Evolutionary conservation across 2,113 vertebrate genomes (phyloP), one percentile per base, ranked within the genome.

Genomic region (Prinia subflava): DNA sequence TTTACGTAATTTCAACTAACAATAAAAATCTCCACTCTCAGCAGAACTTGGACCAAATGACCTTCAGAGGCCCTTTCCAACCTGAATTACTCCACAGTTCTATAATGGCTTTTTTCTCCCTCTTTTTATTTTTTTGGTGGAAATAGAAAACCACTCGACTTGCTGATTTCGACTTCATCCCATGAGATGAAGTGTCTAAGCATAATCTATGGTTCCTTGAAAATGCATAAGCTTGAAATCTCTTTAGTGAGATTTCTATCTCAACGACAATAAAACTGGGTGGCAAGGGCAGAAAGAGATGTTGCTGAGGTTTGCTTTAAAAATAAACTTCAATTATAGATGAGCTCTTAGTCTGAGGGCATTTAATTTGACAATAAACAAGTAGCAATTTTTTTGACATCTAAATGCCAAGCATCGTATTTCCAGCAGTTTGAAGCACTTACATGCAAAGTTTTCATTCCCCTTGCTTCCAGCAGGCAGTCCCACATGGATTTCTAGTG

Each of bases 321-420:
- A 91, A 89, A 47, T 49, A 71, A 96, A 76, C 35, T 83, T 94
- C 49, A 85, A 94, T 90, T 83, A 93, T 80, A 67, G 41, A 95
- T 92, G 78, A 93, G n/a, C 30, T 87, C 25, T 89, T 79, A 92
- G 81, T 89, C 77, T 74, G 42, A 92, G 44, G 78, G 41, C 15
- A 80, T 89, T 88, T 81, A 83, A 60, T 84, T 46, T 78, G 44
- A 89, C 33, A 92, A 89, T 74, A 92, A 80, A 95, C 93, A 95
- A 85, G 69, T 62, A 57, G 59, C 13, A 49, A 46, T 73, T 71
- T 89, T 73, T 88, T 55, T 96, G 79, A 96, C 71, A 92, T 81
- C 62, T 78, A 94, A 94, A 65, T 95, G 19, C 70, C 81, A 74
- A 70, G 25, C 44, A 78, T 76, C 13, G 1, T 46, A 82, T 91